Evolutionary conservation across 2,797 vertebrate species (phyloP), one percentile per base, ranked within the genome.

Genomic region (Dermochelys coriacea): DNA sequence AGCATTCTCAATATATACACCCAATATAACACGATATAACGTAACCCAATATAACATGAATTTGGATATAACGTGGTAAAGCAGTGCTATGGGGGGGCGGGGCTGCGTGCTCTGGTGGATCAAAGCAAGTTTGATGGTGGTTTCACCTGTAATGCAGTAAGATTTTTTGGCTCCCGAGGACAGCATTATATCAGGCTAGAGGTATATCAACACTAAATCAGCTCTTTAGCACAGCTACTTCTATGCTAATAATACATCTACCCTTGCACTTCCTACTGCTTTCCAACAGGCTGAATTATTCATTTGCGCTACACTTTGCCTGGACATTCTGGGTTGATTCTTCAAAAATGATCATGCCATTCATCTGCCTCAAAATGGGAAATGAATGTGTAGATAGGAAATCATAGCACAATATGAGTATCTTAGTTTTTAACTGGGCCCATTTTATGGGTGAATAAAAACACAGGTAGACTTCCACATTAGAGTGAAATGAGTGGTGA

Each of bases 311-410:
- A 79, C 19, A 31, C 37, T 82, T 88, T 41, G 4, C 10, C 19
- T 0, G 25, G 25, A 3, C 4, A 3, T 86, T 95, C 45, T 61
- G 84, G 37, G 23, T 2, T 57, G 47, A 91, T 93, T 77, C 77
- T 6, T 64, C 7, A 1, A 83, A 64, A 54, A 12, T 11, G 0
- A 37, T 68, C 25, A 0, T n/a, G 52, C 19, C 9, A 47, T 5
- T 71, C 23, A 37, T 88, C 57, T 2, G 1, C 41, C 84, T 64
- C 41, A 5, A 86, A 89, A 61, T 51, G 1, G 12, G 16, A 94
- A 83, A 0, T 11, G 1, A 11, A 2, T 7, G 2, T 41, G 11
- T 71, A 8, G n/a, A 37, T 54, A 82, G 47, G 19, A 94, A 85
- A 37, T 55, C 80, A 1, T 11, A 19, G 15, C 55, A 6, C 37